Percentiles rank a stretch among this genome's conserved stretches.
phyloP scores from a whole-genome alignment of 2,888 invertebrate species.

The Pachydiplax longipennis region DNA sequence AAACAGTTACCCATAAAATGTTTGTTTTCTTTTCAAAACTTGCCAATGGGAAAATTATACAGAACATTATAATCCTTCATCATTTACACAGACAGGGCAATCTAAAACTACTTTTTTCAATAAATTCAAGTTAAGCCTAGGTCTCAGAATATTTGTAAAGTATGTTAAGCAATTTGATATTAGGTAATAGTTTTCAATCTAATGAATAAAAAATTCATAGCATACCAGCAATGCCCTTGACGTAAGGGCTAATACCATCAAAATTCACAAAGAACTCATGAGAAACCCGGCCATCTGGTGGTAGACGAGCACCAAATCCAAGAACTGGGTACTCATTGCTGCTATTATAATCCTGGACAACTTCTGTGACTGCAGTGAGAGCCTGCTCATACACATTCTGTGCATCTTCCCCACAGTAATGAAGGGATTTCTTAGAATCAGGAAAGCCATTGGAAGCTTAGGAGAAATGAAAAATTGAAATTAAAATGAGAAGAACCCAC shows the following conservation, averaged over 20 bases:
- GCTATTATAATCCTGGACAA: constrained; percentile 61
- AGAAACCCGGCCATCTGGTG: constrained; percentile 59
- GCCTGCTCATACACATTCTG: constrained; percentile 61
- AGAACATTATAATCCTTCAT: no score
- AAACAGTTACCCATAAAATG: no score
- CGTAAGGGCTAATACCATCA: constrained; percentile 63
- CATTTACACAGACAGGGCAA: no score
- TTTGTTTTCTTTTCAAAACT: no score
- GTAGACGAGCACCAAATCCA: constrained; percentile 60
- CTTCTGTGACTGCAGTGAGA: constrained; percentile 59
- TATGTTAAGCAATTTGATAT: no score
- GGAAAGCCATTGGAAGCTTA: constrained; percentile 61
- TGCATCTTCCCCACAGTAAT: constrained; percentile 56
- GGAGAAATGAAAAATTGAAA: constrained; percentile 38
- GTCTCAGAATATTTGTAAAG: no score
- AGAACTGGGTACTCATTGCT: constrained; percentile 63
- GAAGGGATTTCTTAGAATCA: constrained; percentile 58
- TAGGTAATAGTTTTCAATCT: no score
- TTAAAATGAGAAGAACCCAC: no score
- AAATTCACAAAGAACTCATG: constrained; percentile 64
- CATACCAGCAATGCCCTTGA: constrained; percentile 59
- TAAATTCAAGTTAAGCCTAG: no score
- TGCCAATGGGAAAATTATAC: no score
- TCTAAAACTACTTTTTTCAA: no score
- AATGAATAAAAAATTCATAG: background rate